Conservation (phyloP, 1,140 invertebrate species). For the Heliconius nattereri region DNA sequence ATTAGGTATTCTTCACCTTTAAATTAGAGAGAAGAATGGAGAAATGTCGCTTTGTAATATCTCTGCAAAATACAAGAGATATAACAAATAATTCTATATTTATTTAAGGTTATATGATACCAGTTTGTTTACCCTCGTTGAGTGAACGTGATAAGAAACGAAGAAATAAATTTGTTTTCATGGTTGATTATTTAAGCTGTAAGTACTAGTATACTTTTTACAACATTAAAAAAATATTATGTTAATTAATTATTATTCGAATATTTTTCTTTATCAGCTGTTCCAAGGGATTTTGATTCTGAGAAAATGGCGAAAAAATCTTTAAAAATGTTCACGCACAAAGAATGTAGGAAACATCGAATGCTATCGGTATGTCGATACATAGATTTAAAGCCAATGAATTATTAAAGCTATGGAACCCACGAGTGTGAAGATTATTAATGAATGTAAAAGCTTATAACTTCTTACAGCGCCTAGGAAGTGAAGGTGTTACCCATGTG, state of each 20-base stretch:
- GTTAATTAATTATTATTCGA: constrained; percentile 19
- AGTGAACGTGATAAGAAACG: constrained; percentile 56
- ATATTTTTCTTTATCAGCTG: constrained; percentile 49
- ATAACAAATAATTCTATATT: neutral
- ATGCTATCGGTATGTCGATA: constrained; percentile 52
- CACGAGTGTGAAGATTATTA: neutral
- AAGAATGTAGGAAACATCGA: constrained; percentile 61
- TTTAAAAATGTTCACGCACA: constrained; percentile 65
- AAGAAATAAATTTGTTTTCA: constrained; percentile 54
- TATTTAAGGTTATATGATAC: constrained; percentile 65
- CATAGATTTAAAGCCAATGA: neutral
- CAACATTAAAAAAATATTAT: neutral
- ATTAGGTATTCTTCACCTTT: no score
- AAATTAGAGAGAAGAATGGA: neutral
- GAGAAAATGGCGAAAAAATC: constrained; percentile 70
- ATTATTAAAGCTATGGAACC: no score
- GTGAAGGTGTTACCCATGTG: constrained; percentile 63
- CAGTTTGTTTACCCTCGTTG: constrained; percentile 60
- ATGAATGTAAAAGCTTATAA: neutral
- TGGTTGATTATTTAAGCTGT: constrained; percentile 70
- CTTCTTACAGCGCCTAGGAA: constrained; percentile 53
- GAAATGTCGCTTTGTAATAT: no score
- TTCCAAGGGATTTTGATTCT: constrained; percentile 64
- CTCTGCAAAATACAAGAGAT: neutral
- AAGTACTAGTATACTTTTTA: constrained; percentile 43